Conservation (phyloP, 2,113 vertebrate species). For the Myxocyprinus asiaticus region DNA sequence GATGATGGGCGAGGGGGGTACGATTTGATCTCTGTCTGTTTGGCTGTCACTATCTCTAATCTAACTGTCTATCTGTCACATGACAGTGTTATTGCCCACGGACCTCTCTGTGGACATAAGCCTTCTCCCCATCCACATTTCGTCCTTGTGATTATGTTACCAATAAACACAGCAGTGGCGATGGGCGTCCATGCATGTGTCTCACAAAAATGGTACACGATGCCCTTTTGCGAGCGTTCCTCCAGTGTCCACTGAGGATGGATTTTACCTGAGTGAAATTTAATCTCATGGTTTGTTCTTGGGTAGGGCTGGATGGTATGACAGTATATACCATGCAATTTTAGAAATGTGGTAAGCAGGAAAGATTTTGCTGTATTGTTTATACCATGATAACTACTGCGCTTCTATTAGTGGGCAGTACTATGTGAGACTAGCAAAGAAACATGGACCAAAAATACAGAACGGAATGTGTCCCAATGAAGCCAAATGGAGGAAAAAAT, state of each 20-base stretch:
- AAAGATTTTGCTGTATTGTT: no score
- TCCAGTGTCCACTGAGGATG: not conserved
- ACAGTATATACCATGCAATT: no score
- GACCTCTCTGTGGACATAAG: constrained; percentile 69
- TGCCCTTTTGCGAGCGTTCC: not conserved
- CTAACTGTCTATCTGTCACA: constrained; percentile 76
- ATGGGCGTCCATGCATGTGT: not conserved
- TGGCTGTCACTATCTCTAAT: constrained; percentile 77
- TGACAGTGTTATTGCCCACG: constrained; percentile 69
- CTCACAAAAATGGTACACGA: not conserved
- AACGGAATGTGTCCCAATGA: no score
- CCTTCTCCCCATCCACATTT: not conserved
- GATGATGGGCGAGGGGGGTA: constrained; percentile 71
- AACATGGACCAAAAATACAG: no score
- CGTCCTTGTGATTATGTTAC: constrained; percentile 33
- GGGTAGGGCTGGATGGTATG: no score
- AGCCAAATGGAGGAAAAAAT: no score
- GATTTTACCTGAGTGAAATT: constrained; percentile 14
- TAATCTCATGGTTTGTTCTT: no score
- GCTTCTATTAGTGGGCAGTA: no score
- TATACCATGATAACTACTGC: no score
- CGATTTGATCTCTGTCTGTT: constrained; percentile 78
- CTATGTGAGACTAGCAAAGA: no score
- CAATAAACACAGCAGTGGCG: constrained; percentile 1
- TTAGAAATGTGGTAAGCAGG: no score